Percentiles rank a stretch among this genome's conserved stretches.
Conservation (phyloP, 2,797 vertebrate genomes). For the Knipowitschia caucasica region DNA sequence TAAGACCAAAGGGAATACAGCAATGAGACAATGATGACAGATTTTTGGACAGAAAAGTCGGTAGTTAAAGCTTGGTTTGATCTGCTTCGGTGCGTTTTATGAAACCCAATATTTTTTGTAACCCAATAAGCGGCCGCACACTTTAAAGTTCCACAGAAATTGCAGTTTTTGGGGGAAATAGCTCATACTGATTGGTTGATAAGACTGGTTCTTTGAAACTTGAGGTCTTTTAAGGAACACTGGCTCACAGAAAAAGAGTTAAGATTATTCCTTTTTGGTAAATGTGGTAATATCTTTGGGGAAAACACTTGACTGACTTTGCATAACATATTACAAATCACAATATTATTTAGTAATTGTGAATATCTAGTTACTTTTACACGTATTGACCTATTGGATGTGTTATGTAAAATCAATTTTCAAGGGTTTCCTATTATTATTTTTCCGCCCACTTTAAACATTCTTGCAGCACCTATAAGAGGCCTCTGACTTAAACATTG, state of each 20-base stretch:
- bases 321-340: constrained; percentile 36
- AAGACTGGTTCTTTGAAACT: neutral
- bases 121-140: constrained; percentile 7
- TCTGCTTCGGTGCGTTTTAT: neutral
- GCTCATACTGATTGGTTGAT: neutral
- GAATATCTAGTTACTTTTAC: too few species aligned
- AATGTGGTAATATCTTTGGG: constrained; percentile 36
- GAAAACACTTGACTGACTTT: constrained; percentile 39
- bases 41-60: constrained; percentile 1
- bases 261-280: constrained; percentile 14
- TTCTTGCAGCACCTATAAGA: too few species aligned
- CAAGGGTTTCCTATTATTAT: too few species aligned
- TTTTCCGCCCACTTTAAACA: too few species aligned
- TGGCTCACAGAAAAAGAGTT: constrained; percentile 11
- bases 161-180: constrained; percentile 2
- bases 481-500: too few species aligned
- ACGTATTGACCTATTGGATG: too few species aligned
- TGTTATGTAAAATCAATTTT: too few species aligned
- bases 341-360: too few species aligned
- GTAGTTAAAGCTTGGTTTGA: constrained; percentile 5
- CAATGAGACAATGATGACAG: constrained; percentile 1
- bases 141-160: constrained; percentile 15
- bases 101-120: constrained; percentile 1
- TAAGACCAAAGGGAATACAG: neutral
- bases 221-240: constrained; percentile 24